phyloP scores from a whole-genome alignment of 2,797 vertebrate genomes.

The Fistularia tabacaria region DNA sequence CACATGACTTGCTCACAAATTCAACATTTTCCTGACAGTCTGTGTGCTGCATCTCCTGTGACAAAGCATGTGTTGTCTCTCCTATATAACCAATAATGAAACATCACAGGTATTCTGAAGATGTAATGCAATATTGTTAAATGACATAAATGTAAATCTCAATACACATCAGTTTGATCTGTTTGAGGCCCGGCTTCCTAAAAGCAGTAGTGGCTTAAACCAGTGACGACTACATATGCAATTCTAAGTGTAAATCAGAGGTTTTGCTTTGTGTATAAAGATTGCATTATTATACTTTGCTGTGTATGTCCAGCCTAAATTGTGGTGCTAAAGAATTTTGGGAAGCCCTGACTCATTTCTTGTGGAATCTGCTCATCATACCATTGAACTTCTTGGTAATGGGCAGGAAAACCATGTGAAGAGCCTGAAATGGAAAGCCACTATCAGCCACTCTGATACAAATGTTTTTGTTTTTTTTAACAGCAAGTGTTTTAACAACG shows the following conservation, averaged over 20 bases:
- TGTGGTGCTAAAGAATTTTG: constrained; percentile 17
- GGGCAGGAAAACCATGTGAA: no score
- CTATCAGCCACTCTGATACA: no score
- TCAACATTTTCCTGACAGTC: constrained; percentile 8
- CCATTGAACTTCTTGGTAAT: background rate
- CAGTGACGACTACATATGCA: no score
- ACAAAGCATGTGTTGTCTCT: constrained; percentile 27
- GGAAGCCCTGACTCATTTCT: constrained; percentile 42
- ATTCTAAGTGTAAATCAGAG: constrained; percentile 17
- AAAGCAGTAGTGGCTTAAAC: no score
- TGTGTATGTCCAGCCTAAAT: background rate
- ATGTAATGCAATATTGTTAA: constrained; percentile 28
- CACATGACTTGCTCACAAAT: constrained; percentile 19
- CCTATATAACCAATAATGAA: constrained; percentile 16
- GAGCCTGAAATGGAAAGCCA: no score
- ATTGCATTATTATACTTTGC: no score
- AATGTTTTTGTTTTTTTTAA: no score
- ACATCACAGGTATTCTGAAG: constrained; percentile 25
- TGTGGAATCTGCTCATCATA: constrained; percentile 27
- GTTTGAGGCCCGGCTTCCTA: constrained; percentile 27
- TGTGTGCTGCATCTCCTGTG: constrained; percentile 18
- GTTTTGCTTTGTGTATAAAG: no score
- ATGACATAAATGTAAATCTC: constrained; percentile 19
- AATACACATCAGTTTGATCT: constrained; percentile 5
- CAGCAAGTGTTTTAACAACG: no score